Percentiles rank a stretch among this genome's conserved stretches.
Conservation (phyloP, 92 coral and sea anemone genomes). For the Nematostella vectensis region DNA sequence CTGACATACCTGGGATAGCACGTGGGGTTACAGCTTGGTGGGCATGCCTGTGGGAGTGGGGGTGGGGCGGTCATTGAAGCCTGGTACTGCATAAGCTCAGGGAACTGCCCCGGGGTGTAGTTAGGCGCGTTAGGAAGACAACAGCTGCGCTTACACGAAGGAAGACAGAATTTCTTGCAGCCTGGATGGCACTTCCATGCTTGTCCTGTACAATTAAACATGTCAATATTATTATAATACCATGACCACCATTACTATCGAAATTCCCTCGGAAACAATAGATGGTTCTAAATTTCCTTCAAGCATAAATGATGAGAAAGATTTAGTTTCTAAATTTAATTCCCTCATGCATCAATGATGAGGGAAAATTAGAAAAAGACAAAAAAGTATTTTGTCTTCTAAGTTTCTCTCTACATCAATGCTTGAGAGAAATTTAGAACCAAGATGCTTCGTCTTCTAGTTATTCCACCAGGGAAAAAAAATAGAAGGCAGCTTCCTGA, state of each 20-base stretch:
- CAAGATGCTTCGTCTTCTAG: too few relatives aligned
- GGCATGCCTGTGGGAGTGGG: constrained; percentile 72
- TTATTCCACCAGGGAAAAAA: too few relatives aligned
- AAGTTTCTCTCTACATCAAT: too few relatives aligned
- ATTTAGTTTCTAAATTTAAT: constrained; percentile 5
- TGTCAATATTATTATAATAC: not conserved
- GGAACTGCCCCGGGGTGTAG: constrained; percentile 80
- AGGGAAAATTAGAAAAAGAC: too few relatives aligned
- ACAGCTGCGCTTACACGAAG: constrained; percentile 96
- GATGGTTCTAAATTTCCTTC: too few relatives aligned
- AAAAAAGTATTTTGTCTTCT: too few relatives aligned
- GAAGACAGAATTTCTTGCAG: constrained; percentile 78
- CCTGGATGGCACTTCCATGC: constrained; percentile 96
- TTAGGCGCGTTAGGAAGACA: constrained; percentile 79
- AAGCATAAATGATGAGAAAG: too few relatives aligned
- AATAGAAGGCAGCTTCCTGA: too few relatives aligned
- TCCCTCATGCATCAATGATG: too few relatives aligned
- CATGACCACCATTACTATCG: too few relatives aligned
- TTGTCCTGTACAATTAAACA: constrained; percentile 39
- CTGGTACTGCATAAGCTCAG: constrained; percentile 81
- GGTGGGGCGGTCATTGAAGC: constrained; percentile 76
- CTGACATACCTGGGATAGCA: constrained; percentile 63
- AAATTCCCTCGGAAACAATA: too few relatives aligned
- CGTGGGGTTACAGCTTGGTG: constrained; percentile 52
- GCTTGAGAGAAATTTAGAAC: too few relatives aligned